Percentiles rank a stretch among this genome's conserved stretches.
Evolutionary conservation across 2,888 invertebrate genomes (phyloP).

Genomic region (Calameuta pallipes): DNA sequence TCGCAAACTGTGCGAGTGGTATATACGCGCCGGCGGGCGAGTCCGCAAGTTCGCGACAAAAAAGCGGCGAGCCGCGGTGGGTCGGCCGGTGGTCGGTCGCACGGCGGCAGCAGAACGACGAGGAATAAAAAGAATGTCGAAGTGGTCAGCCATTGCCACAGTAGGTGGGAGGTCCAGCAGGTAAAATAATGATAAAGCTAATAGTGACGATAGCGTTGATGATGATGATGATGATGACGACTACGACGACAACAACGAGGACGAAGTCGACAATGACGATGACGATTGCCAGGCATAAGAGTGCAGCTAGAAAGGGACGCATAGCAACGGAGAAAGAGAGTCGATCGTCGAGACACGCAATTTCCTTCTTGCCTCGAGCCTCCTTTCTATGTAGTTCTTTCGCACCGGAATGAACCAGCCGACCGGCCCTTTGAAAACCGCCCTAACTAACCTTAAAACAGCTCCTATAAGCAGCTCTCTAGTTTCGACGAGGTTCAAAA

Average conservation of each 20-base stretch:
- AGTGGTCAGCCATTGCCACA: conserved; percentile 28
- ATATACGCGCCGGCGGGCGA: conserved; percentile 1
- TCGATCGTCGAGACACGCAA: background rate
- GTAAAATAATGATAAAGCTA: conserved; percentile 34
- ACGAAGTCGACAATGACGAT: conserved; percentile 26
- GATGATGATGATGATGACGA: conserved; percentile 23
- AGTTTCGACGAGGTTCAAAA: conserved; percentile 17
- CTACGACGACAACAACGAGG: conserved; percentile 26
- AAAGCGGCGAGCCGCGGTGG: conserved; percentile 9
- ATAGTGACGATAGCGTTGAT: conserved; percentile 29
- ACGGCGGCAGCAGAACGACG: conserved; percentile 8
- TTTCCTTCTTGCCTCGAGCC: background rate
- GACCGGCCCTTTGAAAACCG: conserved; percentile 41
- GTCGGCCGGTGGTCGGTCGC: conserved; percentile 9
- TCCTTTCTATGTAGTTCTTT: background rate
- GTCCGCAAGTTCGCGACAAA: conserved; percentile 7
- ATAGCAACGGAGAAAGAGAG: background rate
- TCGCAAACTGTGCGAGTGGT: conserved; percentile 11
- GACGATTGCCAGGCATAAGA: background rate
- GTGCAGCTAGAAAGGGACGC: background rate
- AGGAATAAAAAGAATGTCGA: conserved; percentile 37
- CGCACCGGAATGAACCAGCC: conserved; percentile 1
- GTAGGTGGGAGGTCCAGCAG: conserved; percentile 33
- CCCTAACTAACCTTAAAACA: conserved; percentile 26
- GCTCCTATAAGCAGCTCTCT: conserved; percentile 7